These are phyloP conservation scores for Bembecia ichneumoniformis DNA, from an alignment of 2,888 invertebrate genomes.

Conservation along the genomic window DNA sequence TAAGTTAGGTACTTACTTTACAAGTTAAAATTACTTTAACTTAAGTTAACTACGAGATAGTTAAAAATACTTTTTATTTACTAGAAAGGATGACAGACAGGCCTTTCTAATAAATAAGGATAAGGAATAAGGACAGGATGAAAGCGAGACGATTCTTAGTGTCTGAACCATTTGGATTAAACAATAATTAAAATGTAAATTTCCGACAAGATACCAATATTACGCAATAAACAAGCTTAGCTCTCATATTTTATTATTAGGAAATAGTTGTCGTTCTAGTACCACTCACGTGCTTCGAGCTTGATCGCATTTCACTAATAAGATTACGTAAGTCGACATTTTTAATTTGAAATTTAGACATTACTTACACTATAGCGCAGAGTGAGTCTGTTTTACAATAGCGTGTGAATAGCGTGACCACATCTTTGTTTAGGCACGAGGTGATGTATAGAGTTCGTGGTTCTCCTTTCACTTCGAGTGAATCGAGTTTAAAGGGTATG, in stretches of 20 bases:
- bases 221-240: slow-evolving; percentile 10
- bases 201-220: slow-evolving; percentile 4
- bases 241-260: slow-evolving; percentile 13
- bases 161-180: too few species aligned
- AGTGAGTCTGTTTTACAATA: slow-evolving; percentile 29
- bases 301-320: slow-evolving; percentile 30
- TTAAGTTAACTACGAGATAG: background rate
- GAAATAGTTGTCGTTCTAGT: slow-evolving; percentile 15
- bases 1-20: too few species aligned
- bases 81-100: too few species aligned
- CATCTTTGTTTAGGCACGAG: slow-evolving; percentile 32
- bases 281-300: slow-evolving; percentile 14
- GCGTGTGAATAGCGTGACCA: slow-evolving; percentile 47
- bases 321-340: slow-evolving; percentile 35
- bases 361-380: background rate
- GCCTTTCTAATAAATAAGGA: too few species aligned
- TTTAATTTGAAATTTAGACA: slow-evolving; percentile 22
- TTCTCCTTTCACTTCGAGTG: slow-evolving; percentile 57
- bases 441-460: slow-evolving; percentile 20
- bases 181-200: slow-evolving; percentile 1
- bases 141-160: too few species aligned
- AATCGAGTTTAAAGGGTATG: slow-evolving; percentile 46
- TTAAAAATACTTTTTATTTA: background rate
- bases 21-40: too few species aligned
- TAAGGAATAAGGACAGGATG: too few species aligned